Base-by-base conservation (phyloP, 2,113 vertebrate genomes). In the Eira barbara region DNA sequence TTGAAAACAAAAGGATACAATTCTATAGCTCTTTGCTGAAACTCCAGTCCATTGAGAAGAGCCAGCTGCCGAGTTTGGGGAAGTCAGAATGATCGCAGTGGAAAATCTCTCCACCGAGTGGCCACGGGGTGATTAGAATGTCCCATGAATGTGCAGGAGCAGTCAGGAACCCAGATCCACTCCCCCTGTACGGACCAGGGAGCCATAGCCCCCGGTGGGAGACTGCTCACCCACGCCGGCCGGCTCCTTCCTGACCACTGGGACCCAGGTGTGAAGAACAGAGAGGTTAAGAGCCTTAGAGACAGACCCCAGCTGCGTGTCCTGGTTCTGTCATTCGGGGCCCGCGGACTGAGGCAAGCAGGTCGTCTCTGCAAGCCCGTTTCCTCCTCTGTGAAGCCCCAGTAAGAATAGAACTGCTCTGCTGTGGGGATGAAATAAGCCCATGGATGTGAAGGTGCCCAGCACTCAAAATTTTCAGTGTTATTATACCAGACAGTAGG, bases 401-500 rank as follows among this genome's bases (percentile, higher is more conserved):
- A 71, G 34, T 34, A 36, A 83, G 57, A 69, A 67, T 21, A 59
- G 91, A 34, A 20, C 52, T 3, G 6, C 18, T 39, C 79, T 59
- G 45, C 34, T 2, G 14, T n/a, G 34, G 6, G 55, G 55, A 88
- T 61, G 69, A 81, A 55, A 80, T 12, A 12, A 47, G 73, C 79
- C 57, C 49, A 10, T 7, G 57, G 65, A 23, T 39, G 4, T 45
- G 2, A 81, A 52, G 52, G 36, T 39, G 52, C 39, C 83, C 73
- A 73, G 49, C 49, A 34, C 61, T 91, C 49, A 63, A 17, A 39
- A 4, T 63, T 71, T 83, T 91, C 34, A 6, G 11, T 78, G n/a
- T 95, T 87, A 47, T 92, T 91, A 63, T 84, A 42, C 83, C 91
- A 88, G 93, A 87, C 21, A 27, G 89, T 39, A 81, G 90, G 91